Conservation (phyloP, 2,797 vertebrate species). For the Pangasius mekongensis region DNA sequence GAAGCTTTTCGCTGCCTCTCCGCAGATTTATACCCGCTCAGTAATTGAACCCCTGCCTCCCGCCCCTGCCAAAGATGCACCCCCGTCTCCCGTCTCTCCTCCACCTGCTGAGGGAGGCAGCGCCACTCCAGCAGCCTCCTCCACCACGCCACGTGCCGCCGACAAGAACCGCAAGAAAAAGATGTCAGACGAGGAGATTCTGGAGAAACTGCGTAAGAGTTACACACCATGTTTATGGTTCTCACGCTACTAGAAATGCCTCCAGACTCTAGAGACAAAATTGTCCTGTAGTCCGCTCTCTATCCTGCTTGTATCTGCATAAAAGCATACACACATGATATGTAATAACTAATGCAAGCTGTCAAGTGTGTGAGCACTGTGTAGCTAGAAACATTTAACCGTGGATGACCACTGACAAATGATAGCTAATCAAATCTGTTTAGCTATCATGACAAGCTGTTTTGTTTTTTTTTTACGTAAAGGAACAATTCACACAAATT, state of each 20-base stretch:
- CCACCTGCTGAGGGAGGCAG: conserved; percentile 67
- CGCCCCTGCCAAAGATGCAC: conserved; percentile 84
- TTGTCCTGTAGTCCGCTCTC: no score
- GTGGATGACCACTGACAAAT: neutral
- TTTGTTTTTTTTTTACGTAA: no score
- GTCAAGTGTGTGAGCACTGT: neutral
- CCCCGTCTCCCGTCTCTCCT: conserved; percentile 83
- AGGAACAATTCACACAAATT: no score
- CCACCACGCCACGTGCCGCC: conserved; percentile 72
- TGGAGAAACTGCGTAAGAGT: conserved; percentile 92
- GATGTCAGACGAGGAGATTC: conserved; percentile 96
- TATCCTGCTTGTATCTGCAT: neutral
- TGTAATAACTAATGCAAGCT: neutral
- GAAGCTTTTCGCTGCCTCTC: conserved; percentile 3
- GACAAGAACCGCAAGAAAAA: conserved; percentile 96
- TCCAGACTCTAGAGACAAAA: neutral
- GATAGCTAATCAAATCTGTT: neutral
- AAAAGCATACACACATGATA: neutral
- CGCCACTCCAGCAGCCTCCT: conserved; percentile 66
- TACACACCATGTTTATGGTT: neutral
- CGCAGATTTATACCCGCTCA: conserved; percentile 92
- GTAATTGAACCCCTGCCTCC: conserved; percentile 89
- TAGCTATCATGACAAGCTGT: neutral
- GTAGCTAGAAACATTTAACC: neutral
- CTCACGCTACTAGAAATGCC: neutral